Conservation (phyloP, 2,888 invertebrate genomes). For the Pollenia griseotomentosa region DNA sequence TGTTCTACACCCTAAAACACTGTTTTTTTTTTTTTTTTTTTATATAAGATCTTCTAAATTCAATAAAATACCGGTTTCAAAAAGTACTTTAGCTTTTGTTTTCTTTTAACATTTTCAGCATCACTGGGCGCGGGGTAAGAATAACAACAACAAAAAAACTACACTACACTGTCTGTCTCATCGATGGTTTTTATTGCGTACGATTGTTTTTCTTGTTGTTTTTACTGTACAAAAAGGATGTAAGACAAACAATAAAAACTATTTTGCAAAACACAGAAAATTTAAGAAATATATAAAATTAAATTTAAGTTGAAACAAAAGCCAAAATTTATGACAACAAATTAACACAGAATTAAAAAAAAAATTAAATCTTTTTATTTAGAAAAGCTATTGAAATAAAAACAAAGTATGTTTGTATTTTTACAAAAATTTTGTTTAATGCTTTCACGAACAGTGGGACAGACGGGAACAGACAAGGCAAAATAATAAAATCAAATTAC, state of each 20-base stretch:
- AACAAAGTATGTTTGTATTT: background rate
- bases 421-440: background rate
- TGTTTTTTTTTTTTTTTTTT: no score
- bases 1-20: no score
- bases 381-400: background rate
- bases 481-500: conserved; percentile 34
- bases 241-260: background rate
- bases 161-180: conserved; percentile 15
- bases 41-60: no score
- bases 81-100: conserved; percentile 1
- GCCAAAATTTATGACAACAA: background rate
- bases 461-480: background rate
- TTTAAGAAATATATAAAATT: background rate
- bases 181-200: conserved; percentile 38
- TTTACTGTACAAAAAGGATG: conserved; percentile 52
- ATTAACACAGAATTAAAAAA: conserved; percentile 14
- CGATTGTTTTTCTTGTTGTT: background rate
- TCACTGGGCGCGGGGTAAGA: conserved; percentile 20
- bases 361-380: background rate
- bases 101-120: background rate
- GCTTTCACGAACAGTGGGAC: background rate
- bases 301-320: conserved; percentile 15
- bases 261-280: background rate
- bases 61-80: background rate
- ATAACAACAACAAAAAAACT: background rate